These are phyloP conservation scores for Nyctalus aviator DNA, from an alignment of 2,797 vertebrate genomes.

Conservation along the genomic window DNA sequence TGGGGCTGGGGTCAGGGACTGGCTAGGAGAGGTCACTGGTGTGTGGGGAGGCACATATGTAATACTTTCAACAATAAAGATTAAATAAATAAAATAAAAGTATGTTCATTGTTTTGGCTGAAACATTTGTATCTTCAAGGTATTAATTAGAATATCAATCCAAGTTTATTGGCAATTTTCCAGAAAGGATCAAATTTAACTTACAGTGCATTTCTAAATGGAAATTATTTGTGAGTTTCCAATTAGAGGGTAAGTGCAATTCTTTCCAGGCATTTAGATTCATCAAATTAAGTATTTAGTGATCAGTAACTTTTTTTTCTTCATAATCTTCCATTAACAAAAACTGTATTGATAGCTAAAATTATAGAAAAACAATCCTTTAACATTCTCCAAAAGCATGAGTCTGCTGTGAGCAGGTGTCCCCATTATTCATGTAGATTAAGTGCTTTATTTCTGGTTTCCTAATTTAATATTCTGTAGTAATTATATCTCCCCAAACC, in stretches of 20 bases:
- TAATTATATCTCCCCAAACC: constrained; percentile 44
- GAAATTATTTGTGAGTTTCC: background rate
- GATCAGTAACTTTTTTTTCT: background rate
- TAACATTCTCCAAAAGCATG: background rate
- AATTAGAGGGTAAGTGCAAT: background rate
- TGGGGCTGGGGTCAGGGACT: no score
- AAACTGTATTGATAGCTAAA: constrained; percentile 5
- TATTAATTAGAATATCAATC: background rate
- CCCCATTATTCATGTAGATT: constrained; percentile 40
- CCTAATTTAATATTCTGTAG: constrained; percentile 54
- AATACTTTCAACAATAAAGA: no score
- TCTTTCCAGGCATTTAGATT: background rate
- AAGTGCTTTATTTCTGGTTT: constrained; percentile 59
- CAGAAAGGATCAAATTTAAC: background rate
- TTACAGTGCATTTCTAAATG: background rate
- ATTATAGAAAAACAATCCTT: background rate
- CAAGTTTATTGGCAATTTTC: background rate
- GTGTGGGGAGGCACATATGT: no score
- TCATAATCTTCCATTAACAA: background rate
- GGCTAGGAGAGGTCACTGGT: no score
- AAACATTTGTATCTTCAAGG: background rate
- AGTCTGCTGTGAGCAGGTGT: background rate
- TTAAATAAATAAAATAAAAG: background rate
- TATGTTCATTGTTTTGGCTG: background rate
- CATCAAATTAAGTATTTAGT: constrained; percentile 36